Evolutionary conservation across 2,113 vertebrate species (phyloP).

Genomic region (Crotalus helleri): DNA sequence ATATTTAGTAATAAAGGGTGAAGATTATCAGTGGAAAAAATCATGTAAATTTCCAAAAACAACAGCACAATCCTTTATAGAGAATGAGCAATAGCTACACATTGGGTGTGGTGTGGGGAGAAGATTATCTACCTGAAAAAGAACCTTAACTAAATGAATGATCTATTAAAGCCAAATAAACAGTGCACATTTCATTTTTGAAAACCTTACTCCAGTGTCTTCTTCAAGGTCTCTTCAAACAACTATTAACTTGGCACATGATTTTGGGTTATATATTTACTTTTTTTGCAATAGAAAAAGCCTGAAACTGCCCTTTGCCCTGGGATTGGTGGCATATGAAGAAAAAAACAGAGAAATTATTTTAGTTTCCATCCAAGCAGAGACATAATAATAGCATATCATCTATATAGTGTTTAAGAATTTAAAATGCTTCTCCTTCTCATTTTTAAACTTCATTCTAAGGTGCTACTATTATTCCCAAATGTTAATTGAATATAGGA

Average conservation of each 20-base stretch:
- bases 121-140: not conserved
- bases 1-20: not conserved
- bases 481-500: not conserved
- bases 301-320: not conserved
- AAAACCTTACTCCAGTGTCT: not conserved
- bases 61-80: not conserved
- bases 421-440: not conserved
- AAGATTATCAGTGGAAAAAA: not conserved
- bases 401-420: not conserved
- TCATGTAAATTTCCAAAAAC: not conserved
- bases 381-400: not conserved
- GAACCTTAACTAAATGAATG: not conserved
- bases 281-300: not conserved
- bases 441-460: not conserved
- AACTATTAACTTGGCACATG: not conserved
- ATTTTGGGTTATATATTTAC: not conserved
- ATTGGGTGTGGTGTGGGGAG: not conserved
- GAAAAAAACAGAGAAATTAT: not conserved
- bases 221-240: not conserved
- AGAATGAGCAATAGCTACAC: not conserved
- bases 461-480: not conserved
- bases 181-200: not conserved
- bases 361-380: not conserved
- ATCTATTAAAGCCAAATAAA: not conserved
- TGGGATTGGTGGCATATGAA: rapidly evolving